phyloP scores from a whole-genome alignment of 2,797 vertebrate genomes.

The Cryptoprocta ferox region DNA sequence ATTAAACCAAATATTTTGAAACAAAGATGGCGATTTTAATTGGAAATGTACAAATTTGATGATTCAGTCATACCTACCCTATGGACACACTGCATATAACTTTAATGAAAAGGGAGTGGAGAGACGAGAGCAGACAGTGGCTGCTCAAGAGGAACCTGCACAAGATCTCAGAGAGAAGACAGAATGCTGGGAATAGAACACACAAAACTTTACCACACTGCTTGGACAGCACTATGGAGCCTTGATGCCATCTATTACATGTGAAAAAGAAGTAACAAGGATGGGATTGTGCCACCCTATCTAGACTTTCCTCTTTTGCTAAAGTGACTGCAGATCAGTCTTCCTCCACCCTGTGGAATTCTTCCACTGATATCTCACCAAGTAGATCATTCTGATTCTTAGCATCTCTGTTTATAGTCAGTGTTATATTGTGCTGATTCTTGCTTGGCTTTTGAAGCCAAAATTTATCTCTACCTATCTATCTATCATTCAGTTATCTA shows the following conservation, averaged over 20 bases:
- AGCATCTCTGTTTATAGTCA: not conserved
- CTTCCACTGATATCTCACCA: not conserved
- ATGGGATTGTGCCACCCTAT: not conserved
- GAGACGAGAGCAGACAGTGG: not conserved
- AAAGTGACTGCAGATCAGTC: not conserved
- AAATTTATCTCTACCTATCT: not conserved
- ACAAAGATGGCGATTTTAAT: not conserved
- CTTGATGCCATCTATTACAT: not conserved
- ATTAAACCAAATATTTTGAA: slow-evolving; percentile 37
- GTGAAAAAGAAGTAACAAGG: not conserved
- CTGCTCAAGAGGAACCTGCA: not conserved
- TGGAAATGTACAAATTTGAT: not conserved
- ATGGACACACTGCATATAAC: not conserved
- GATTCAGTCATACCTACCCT: not conserved
- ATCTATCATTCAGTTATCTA: not conserved
- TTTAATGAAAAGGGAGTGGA: not conserved
- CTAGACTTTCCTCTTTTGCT: not conserved
- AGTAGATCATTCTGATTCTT: not conserved
- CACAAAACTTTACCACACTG: not conserved
- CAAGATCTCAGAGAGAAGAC: not conserved
- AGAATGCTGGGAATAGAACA: not conserved
- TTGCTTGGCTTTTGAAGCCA: not conserved
- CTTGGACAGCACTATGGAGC: not conserved
- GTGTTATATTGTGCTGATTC: not conserved
- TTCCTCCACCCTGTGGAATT: not conserved